Evolutionary conservation across 2,113 vertebrate genomes (phyloP), one percentile per base, ranked within the genome.

Genomic region (Seriola dumerili): DNA sequence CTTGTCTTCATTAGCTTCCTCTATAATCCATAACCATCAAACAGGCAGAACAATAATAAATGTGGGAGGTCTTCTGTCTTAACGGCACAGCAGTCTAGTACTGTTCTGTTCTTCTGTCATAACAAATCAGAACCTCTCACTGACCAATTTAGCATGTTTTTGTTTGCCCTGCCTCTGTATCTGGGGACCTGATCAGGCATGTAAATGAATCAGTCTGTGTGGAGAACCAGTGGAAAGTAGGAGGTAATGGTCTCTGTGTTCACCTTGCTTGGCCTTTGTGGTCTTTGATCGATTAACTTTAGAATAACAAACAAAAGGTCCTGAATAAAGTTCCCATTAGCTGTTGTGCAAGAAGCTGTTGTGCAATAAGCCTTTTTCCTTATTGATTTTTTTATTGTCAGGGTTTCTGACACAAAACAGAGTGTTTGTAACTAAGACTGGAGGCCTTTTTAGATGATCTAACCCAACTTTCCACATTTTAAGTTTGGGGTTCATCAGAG

Each of bases 141-240:
- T 58, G 76, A 64, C 80, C 64, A 90, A 78, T 91, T 86, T 88
- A 77, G 71, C 64, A 13, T 82, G 55, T 58, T 88, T 82, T 65
- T 75, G 58, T 78, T 44, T 42, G 19, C 55, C 10, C 48, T n/a
- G 65, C 29, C 63, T 23, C n/a, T 3, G 29, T 29, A 44, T 48
- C 34, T 13, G 25, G 68, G 72, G 74, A 84, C 55, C 48, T 64
- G 78, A 76, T 78, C 54, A 73, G 73, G 62, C 77, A 77, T 88
- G 44, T 76, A 74, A 81, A 84, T 88, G 48, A 74, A 63, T 72
- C 44, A 16, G 21, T 71, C 14, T 72, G 61, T 67, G 64, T 74
- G 54, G 61, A 44, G 70, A 54, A 80, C 75, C 59, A 54, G 40
- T 44, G 23, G 46, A 52, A 73, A 70, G 34, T 32, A 25, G 65